Evolutionary conservation across 1,140 invertebrate genomes (phyloP), one percentile per base, ranked within the genome.

Genomic region (Drosophila ogumai): DNA sequence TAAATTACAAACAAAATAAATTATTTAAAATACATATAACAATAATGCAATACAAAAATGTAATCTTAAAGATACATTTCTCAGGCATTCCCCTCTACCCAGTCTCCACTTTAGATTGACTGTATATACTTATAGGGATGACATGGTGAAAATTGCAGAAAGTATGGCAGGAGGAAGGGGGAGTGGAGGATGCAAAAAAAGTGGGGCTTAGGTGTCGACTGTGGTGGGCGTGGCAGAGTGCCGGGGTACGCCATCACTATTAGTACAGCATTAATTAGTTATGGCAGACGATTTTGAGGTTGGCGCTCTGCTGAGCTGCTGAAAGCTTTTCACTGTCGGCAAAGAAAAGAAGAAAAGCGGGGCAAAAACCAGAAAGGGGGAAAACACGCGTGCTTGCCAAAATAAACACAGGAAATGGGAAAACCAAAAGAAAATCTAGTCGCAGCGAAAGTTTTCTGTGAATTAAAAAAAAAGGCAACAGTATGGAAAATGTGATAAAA

Each of bases 261-360:
- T 88, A 86, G 81, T 90, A 74, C 78, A 78, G 87, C 90, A 92
- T 92, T 91, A 91, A 91, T 92, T 92, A 92, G 91, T 92, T 92
- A 92, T 92, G 91, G 91, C 91, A 92, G 91, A 92, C 91, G 91
- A 91, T 92, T 91, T 88, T 92, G 90, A 87, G 91, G 90, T 91
- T 91, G 71, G 64, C 81, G 72, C 61, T 78, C 66, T 65, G 66
- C 59, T 54, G 50, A 54, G 79, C 66, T 65, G 49, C 79, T 92
- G 90, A 91, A 92, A 91, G 91, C 86, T 91, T 92, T 92, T 92
- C 69, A 86, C 86, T 88, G 90, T 88, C 60, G 47, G 40, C 22
- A 19, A 31, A 31, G 43, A 19, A 22, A 32, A 8, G 31, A 31
- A 19, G 31, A 28, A 50, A 60, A 52, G 17, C 17, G 28, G 17